phyloP scores from a whole-genome alignment of 2,113 vertebrate species.

The Columbina picui region DNA sequence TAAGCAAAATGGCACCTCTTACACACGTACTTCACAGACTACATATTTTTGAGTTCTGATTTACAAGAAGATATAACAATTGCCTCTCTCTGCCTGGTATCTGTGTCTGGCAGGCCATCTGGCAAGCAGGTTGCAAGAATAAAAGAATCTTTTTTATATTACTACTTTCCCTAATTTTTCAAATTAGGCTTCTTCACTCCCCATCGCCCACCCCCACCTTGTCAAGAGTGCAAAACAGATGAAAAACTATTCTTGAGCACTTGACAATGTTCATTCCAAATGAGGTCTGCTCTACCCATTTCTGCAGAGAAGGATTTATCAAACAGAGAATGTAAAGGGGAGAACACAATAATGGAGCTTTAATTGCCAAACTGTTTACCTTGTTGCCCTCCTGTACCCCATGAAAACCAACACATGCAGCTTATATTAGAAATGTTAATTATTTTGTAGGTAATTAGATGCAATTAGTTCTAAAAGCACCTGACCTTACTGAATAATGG shows the following conservation, averaged over 20 bases:
- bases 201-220: background rate
- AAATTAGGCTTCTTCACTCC: background rate
- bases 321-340: constrained; percentile 29
- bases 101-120: constrained; percentile 14
- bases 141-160: background rate
- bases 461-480: constrained; percentile 43
- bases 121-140: constrained; percentile 4
- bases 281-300: background rate
- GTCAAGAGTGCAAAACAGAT: background rate
- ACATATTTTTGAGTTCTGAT: background rate
- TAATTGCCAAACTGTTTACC: constrained; percentile 72
- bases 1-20: background rate
- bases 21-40: background rate
- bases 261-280: background rate
- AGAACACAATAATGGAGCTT: constrained; percentile 61
- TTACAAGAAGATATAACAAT: background rate
- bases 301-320: constrained; percentile 51
- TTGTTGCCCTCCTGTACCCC: constrained; percentile 61
- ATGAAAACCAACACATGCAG: constrained; percentile 68
- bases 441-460: constrained; percentile 75
- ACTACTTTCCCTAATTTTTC: background rate
- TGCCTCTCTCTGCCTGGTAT: background rate
- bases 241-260: background rate
- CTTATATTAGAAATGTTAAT: constrained; percentile 77
- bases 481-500: constrained; percentile 64